These are phyloP conservation scores for Corythornis madagascariensis DNA, from an alignment of 2,113 vertebrate genomes.

Conservation along the genomic window DNA sequence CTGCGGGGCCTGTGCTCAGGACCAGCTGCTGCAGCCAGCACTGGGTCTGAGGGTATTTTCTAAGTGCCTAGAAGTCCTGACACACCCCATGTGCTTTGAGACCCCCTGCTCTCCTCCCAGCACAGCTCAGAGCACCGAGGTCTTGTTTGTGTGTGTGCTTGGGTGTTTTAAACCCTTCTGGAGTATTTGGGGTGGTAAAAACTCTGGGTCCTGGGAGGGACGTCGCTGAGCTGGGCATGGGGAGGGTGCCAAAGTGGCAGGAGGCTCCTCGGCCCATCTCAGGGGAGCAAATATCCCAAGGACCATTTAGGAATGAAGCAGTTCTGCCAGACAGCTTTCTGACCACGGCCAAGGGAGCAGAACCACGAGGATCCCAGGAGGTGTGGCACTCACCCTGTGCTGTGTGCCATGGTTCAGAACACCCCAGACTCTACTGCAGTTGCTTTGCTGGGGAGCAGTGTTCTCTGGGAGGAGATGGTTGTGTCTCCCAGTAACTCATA, in stretches of 20 bases:
- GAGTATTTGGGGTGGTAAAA: neutral
- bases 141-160: neutral
- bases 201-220: neutral
- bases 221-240: neutral
- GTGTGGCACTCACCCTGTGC: accelerated
- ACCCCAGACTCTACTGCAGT: neutral
- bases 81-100: accelerated
- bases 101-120: neutral
- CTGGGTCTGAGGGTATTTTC: neutral
- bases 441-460: accelerated
- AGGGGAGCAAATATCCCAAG: neutral
- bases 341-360: neutral
- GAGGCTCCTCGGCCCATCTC: neutral
- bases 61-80: neutral
- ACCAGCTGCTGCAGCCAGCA: neutral
- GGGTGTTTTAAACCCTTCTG: neutral
- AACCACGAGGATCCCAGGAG: neutral
- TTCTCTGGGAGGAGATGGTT: neutral
- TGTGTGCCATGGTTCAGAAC: neutral
- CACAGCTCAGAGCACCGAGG: neutral
- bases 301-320: neutral
- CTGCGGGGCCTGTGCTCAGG: neutral
- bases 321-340: accelerated
- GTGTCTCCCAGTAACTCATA: accelerated
- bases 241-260: neutral